Base-by-base conservation (phyloP, 1,140 invertebrate species). In the Zelostemma sp. region DNA sequence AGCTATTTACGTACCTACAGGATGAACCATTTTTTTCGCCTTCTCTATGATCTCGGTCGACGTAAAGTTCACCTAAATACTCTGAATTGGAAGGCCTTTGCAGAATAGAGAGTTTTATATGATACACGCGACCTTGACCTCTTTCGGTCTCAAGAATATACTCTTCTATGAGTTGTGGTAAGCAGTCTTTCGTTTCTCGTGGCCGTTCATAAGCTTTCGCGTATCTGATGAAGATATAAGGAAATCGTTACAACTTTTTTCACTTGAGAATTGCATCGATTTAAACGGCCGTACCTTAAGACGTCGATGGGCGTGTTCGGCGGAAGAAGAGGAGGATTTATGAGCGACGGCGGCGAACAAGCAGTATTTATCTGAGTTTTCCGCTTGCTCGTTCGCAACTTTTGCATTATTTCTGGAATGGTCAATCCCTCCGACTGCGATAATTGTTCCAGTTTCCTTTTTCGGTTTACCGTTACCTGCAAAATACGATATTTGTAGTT, bases 41-140 rank as follows among this genome's bases (percentile, higher is more conserved):
- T 76, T 94, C 91, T 40, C 90, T 88, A 85, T 89, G 91, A 82
- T 95, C 93, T 64, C 93, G 89, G 83, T 97, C 95, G 21, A 97
- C 91, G 83, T 96, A 97, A 40, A 97, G 87, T 80, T 96, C 93
- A 25, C 95, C 95, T 50, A 95, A 86, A 85, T 93, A 97, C 80
- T 95, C 92, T 56, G 93, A 93, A 85, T 95, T 95, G 40, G 93
- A 91, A 73, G 91, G 93, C 80, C 94, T 87, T 85, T 95, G 93
- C 55, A 93, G 85, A 77, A 97, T 95, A 35, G 92, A 93, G 28
- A 97, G 87, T 79, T 93, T 93, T 75, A 95, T 94, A 80, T 95
- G 91, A 85, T 95, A 93, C 66, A 93, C 88, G 15, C 91, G 87
- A 43, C 89, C 88, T 69, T 88, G 86, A 69, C 86, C 87, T 64